phyloP scores from a whole-genome alignment of 2,888 invertebrate species.

The Microchrysa polita region DNA sequence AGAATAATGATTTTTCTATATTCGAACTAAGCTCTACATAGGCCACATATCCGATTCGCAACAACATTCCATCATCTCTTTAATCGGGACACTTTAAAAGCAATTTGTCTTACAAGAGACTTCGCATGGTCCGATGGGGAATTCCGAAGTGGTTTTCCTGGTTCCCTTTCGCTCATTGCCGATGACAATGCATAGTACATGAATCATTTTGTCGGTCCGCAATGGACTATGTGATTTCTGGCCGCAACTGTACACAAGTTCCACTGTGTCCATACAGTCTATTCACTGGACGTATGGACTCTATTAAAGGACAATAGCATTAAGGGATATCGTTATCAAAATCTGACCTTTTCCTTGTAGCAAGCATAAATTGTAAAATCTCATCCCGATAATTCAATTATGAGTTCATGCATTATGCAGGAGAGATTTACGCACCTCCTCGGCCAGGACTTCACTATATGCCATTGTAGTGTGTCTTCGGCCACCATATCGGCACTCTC shows the following conservation, averaged over 20 bases:
- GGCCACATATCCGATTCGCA: not conserved
- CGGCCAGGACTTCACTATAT: not conserved
- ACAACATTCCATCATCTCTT: not conserved
- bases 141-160: constrained; percentile 12
- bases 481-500: not conserved
- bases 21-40: too few relatives aligned
- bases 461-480: not conserved
- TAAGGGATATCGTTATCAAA: constrained; percentile 22
- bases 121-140: not conserved
- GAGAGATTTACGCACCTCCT: constrained; percentile 44
- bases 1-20: too few relatives aligned
- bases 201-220: constrained; percentile 14
- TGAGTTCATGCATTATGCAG: constrained; percentile 44
- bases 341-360: constrained; percentile 42
- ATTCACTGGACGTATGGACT: not conserved
- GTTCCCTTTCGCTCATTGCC: constrained; percentile 13
- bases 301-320: constrained; percentile 40
- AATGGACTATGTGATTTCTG: constrained; percentile 5
- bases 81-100: constrained; percentile 25
- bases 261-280: not conserved
- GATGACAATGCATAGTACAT: not conserved
- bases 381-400: constrained; percentile 44
- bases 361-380: constrained; percentile 42
- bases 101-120: constrained; percentile 21
- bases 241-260: constrained; percentile 2